Evolutionary conservation across 2,797 vertebrate species (phyloP), one percentile per base, ranked within the genome.

Genomic region (Alfaro cultratus): DNA sequence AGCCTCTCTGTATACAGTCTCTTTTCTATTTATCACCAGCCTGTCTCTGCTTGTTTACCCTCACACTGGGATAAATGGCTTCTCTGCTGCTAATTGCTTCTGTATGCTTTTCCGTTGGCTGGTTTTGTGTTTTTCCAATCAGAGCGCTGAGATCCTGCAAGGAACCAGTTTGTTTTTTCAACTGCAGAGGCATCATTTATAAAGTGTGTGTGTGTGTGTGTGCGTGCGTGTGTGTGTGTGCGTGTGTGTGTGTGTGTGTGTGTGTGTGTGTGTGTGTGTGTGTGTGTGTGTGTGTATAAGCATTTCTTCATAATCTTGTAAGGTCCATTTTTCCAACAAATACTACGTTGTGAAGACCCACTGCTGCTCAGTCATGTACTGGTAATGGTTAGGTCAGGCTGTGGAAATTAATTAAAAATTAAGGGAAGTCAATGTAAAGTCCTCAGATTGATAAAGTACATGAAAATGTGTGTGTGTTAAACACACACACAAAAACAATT

Each of bases 91-190:
- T 93, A 94, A 93, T 91, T 92, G 87, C 34, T 16, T 71, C 81
- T 57, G 77, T 2, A 29, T 91, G 87, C 89, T 92, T 88, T 87
- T 81, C 86, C 81, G 53, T 76, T 76, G 85, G 81, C 85, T 72
- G 86, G 82, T 89, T 91, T 91, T 85, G 86, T 84, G 83, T 91
- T 92, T 93, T 88, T 92, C 89, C 91, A 94, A 94, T 93, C 93
- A 94, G 91, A 91, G 89, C 81, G 60, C 74, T 74, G 62, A 80
- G 86, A 87, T 90, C 79, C 82, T 86, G 87, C 73, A 46, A 79
- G 82, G 75, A 85, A 74, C 77, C 34, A 36, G 91, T 93, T 95
- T 95, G 92, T 95, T 95, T 95, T 94, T 90, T 81, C 86, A 94
- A 90, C 85, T 77, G 77, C 81, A 64, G 34, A 82, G 82, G 80